These are phyloP conservation scores for Lepidurus packardi DNA, from an alignment of 1,140 invertebrate species.

Conservation along the genomic window DNA sequence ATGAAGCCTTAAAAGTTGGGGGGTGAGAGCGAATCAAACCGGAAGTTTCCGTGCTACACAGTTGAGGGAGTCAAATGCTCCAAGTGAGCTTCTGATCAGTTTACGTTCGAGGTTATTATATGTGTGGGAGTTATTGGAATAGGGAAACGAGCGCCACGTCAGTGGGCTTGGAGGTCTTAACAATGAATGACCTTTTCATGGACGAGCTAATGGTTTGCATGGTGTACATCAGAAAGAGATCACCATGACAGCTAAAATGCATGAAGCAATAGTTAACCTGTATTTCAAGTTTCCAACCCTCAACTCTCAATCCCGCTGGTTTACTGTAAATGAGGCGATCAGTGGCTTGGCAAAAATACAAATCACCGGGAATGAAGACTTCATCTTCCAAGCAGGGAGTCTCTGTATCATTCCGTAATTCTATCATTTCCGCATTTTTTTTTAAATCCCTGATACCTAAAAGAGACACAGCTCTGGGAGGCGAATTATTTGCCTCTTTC, in stretches of 20 bases:
- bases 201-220: too few species aligned
- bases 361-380: background rate
- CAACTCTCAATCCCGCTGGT: background rate
- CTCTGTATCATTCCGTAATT: background rate
- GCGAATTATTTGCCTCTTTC: background rate
- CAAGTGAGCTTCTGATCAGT: background rate
- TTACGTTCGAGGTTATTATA: background rate
- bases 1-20: conserved; percentile 4
- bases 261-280: too few species aligned
- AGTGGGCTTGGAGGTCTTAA: background rate
- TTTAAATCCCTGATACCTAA: background rate
- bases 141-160: background rate
- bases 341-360: background rate
- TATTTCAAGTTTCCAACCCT: too few species aligned
- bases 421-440: too few species aligned
- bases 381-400: conserved; percentile 7
- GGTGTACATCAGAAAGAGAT: too few species aligned
- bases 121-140: background rate
- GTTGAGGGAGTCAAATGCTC: background rate
- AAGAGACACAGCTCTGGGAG: background rate
- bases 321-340: background rate
- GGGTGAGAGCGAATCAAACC: conserved; percentile 12
- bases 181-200: too few species aligned
- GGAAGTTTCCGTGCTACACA: background rate
- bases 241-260: too few species aligned